Evolutionary conservation across 2,113 vertebrate genomes (phyloP).

Genomic region (Nothoprocta perdicaria): DNA sequence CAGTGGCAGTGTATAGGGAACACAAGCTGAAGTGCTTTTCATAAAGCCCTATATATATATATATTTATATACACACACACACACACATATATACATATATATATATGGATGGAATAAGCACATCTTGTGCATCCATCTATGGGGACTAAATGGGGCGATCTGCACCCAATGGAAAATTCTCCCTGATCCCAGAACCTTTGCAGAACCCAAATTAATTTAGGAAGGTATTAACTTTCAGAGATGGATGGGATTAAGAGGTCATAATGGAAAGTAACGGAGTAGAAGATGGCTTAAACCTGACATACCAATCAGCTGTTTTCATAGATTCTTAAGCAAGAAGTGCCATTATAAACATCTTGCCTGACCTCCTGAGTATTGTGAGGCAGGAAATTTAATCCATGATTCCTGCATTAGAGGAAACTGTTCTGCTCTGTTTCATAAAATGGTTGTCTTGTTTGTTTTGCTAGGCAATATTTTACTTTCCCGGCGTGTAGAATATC

Average conservation of each 20-base stretch:
- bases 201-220: constrained; percentile 39
- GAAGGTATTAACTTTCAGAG: constrained; percentile 21
- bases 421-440: neutral
- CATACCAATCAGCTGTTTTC: constrained; percentile 25
- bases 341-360: constrained; percentile 41
- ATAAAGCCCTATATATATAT: neutral
- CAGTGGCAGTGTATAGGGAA: neutral
- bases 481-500: neutral
- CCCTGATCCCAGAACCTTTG: neutral
- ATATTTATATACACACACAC: too few relatives aligned
- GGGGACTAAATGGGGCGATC: rapidly evolving
- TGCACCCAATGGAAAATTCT: neutral
- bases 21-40: neutral
- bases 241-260: constrained; percentile 53
- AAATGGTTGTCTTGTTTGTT: constrained; percentile 41
- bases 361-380: constrained; percentile 28
- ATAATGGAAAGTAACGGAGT: constrained; percentile 46
- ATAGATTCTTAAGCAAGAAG: constrained; percentile 50
- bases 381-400: constrained; percentile 23
- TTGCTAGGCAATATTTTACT: constrained; percentile 17
- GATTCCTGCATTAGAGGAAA: constrained; percentile 27
- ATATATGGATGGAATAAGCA: neutral
- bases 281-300: constrained; percentile 12
- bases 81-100: neutral
- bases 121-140: neutral